Base-by-base conservation (phyloP, 2,797 vertebrate genomes). In the Catamblyrhynchus diadema region DNA sequence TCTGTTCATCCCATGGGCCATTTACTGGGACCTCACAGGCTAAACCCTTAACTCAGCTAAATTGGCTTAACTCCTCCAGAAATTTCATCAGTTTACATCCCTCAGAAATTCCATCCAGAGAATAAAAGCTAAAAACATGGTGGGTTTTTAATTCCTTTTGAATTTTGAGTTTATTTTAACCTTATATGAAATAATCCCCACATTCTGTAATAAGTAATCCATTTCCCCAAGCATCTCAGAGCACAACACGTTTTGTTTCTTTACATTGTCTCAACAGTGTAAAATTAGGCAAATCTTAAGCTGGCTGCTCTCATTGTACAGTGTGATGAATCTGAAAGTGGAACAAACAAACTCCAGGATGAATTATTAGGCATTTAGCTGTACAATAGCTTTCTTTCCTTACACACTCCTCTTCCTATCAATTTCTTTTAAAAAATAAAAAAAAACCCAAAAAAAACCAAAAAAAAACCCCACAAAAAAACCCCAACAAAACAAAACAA, bases 271-370 rank as follows among this genome's bases (percentile, higher is more conserved):
- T 72, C 57, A 71, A 78, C 37, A 85, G 42, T 91, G 60, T 64
- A 94, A 94, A 94, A 92, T 83, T 65, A 77, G 74, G 45, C 67
- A 87, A 35, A 83, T 78, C 91, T 81, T 89, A 72, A 87, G 56
- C 54, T 87, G 70, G 24, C 84, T 91, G 66, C 90, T 94, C 95
- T 93, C 37, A 72, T 72, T 93, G 79, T 61, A 71, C 88, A 92
- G 67, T 57, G 82, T 91, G 95, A 94, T 79, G 73, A 71, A 22
- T 93, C 83, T 72, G 70, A 83, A 81, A 82, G 70, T 86, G 82
- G 80, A 97, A 91, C 80, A 92, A 64, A 92, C 91, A 91, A 65
- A 91, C 86, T 95, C 37, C 88, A 91, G 89, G 77, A 97, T 83
- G 93, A 96, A 96, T 91, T 75, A 95, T 78, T 65, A 90, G 88